Evolutionary conservation across 2,888 invertebrate species (phyloP).

Genomic region (Escarpia spicata): DNA sequence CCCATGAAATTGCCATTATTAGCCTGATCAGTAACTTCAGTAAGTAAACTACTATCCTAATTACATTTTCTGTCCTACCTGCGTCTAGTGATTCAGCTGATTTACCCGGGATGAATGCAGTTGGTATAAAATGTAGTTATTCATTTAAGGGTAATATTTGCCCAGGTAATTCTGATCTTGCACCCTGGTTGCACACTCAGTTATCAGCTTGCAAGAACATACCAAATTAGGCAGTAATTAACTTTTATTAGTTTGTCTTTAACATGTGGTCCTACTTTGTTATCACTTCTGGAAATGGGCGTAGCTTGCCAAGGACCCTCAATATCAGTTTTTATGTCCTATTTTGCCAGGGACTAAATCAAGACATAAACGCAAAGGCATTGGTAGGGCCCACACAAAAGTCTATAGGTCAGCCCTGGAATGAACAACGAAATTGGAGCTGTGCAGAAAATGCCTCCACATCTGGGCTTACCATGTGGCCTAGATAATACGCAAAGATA

Average conservation of each 20-base stretch:
- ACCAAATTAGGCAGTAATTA: neutral
- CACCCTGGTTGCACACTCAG: neutral
- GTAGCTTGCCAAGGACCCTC: neutral
- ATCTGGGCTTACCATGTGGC: neutral
- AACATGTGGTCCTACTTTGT: neutral
- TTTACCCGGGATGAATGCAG: neutral
- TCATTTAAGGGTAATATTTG: neutral
- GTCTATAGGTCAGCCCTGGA: neutral
- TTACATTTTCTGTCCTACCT: neutral
- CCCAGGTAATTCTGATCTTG: neutral
- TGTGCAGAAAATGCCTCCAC: no score
- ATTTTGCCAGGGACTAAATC: neutral
- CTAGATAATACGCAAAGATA: neutral
- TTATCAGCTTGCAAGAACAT: neutral
- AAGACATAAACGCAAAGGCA: neutral
- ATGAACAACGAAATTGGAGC: neutral
- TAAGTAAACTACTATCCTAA: no score
- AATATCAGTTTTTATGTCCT: neutral
- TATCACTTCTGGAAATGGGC: neutral
- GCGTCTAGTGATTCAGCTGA: neutral
- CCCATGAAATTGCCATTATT: neutral
- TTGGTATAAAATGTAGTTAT: neutral
- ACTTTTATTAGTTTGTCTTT: neutral
- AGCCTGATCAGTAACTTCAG: neutral
- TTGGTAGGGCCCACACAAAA: neutral